phyloP scores from a whole-genome alignment of 1,140 invertebrate species.

The Coptotermes formosanus region DNA sequence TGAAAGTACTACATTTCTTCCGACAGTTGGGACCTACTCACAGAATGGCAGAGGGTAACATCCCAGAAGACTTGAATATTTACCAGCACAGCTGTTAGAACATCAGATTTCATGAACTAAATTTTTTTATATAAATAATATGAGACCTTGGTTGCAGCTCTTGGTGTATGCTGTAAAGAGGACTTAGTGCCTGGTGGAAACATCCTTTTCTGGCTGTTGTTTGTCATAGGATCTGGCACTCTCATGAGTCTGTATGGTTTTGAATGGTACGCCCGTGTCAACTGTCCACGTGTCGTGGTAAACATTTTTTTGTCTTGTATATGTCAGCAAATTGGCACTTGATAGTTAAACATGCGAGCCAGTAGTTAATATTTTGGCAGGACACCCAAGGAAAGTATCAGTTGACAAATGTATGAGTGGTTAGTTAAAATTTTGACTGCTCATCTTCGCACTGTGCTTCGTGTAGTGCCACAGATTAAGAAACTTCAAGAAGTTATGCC shows the following conservation, averaged over 20 bases:
- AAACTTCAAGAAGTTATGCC: no score
- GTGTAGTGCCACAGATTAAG: no score
- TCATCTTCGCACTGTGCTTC: no score
- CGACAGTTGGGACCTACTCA: no score
- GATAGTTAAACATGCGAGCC: background rate
- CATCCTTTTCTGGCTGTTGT: constrained; percentile 74
- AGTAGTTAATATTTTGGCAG: background rate
- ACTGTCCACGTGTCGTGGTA: constrained; percentile 59
- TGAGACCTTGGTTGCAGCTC: constrained; percentile 43
- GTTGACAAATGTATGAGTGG: background rate
- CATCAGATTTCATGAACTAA: no score
- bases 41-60: no score
- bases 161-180: constrained; percentile 56
- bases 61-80: no score
- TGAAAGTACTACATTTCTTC: no score
- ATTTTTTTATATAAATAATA: background rate
- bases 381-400: background rate
- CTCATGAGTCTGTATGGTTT: constrained; percentile 76
- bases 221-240: constrained; percentile 75
- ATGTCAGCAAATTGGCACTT: background rate
- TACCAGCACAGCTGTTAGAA: no score
- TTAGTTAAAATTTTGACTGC: background rate
- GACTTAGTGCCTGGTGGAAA: constrained; percentile 63
- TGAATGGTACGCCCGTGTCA: constrained; percentile 80
- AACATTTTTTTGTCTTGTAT: constrained; percentile 31